phyloP scores from a whole-genome alignment of 2,797 vertebrate genomes.

The Siniperca undulata region DNA sequence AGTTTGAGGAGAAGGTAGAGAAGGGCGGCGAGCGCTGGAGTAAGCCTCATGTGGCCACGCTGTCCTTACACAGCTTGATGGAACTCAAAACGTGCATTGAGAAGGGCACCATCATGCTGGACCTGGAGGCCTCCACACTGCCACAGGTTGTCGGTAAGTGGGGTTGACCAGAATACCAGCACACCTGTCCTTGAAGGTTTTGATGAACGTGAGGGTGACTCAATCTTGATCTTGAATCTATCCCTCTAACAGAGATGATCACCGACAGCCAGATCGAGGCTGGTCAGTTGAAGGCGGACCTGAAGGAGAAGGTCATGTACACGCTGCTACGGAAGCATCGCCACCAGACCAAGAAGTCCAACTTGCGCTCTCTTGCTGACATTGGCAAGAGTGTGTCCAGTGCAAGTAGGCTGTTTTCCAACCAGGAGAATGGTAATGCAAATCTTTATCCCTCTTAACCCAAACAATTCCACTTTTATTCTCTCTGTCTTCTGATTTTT shows the following conservation, averaged over 20 bases:
- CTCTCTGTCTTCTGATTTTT: conserved; percentile 7
- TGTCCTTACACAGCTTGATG: conserved; percentile 92
- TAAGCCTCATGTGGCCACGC: conserved; percentile 94
- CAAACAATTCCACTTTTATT: neutral
- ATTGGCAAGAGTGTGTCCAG: conserved; percentile 99
- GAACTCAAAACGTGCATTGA: conserved; percentile 94
- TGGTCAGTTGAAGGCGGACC: conserved; percentile 90
- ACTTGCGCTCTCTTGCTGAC: conserved; percentile 97
- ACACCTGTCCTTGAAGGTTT: neutral
- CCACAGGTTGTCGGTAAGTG: conserved; percentile 94
- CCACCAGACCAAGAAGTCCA: conserved; percentile 99
- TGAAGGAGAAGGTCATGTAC: conserved; percentile 96
- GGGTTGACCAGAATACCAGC: neutral
- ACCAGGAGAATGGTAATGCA: conserved; percentile 95
- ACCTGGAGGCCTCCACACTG: conserved; percentile 93
- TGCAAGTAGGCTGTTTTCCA: conserved; percentile 97
- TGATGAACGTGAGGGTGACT: neutral
- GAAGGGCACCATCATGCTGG: conserved; percentile 94
- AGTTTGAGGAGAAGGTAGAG: conserved; percentile 99
- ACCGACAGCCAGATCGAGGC: conserved; percentile 94
- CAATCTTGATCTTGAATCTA: neutral
- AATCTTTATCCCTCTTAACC: conserved; percentile 36
- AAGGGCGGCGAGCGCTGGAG: conserved; percentile 97
- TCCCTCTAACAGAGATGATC: conserved; percentile 88
- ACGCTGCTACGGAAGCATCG: conserved; percentile 95